A percentile compares a stretch with the other conserved stretches of the same genome.
phyloP scores from a whole-genome alignment of 2,113 vertebrate species.

The Triplophysa dalaica region DNA sequence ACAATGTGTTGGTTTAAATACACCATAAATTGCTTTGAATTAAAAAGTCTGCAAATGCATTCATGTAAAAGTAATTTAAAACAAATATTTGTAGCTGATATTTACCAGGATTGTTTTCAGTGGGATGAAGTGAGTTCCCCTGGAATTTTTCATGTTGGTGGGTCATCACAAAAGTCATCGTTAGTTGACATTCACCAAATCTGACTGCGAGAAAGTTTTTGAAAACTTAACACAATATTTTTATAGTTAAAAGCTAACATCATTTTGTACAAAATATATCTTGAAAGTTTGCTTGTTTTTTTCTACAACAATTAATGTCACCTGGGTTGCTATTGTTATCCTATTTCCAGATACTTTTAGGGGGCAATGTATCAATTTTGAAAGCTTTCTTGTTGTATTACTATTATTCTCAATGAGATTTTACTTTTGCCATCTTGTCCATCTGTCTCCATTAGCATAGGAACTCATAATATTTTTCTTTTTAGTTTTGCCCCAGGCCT shows the following conservation, averaged over 20 bases:
- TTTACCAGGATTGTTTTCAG: too few species aligned
- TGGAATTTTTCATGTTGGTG: too few species aligned
- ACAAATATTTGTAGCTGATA: too few species aligned
- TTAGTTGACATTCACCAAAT: too few species aligned
- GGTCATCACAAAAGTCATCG: too few species aligned
- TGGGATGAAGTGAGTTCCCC: too few species aligned
- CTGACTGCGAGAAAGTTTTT: too few species aligned
- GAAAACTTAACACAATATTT: not conserved
- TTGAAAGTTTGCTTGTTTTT: not conserved
- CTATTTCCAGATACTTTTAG: not conserved
- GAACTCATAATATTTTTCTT: not conserved
- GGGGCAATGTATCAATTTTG: not conserved
- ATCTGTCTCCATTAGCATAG: slow-evolving; percentile 21
- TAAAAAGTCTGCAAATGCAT: too few species aligned
- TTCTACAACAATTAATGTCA: not conserved
- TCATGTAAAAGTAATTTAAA: too few species aligned
- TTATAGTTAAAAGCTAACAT: too few species aligned
- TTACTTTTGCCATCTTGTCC: not conserved
- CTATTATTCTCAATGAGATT: not conserved
- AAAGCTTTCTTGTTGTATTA: not conserved
- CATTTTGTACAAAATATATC: not conserved
- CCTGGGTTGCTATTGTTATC: not conserved
- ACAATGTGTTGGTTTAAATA: too few species aligned
- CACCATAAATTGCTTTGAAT: too few species aligned
- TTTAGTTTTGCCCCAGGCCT: not conserved